Evolutionary conservation across 2,113 vertebrate genomes (phyloP).

Genomic region (Bungarus multicinctus): DNA sequence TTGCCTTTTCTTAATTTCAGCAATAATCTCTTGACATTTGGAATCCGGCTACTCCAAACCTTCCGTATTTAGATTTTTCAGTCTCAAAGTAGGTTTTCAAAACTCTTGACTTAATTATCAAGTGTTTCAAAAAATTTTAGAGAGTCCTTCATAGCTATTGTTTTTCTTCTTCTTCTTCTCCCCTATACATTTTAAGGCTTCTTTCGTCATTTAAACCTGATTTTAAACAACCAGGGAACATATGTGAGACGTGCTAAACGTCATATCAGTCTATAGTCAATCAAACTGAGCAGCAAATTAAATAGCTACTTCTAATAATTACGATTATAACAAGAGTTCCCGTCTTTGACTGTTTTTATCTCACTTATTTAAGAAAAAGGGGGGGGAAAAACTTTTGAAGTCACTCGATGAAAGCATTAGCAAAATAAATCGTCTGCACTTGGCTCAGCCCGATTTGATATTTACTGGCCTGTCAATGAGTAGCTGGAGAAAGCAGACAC

Average conservation of each 20-base stretch:
- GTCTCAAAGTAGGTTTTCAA: not conserved
- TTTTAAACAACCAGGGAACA: not conserved
- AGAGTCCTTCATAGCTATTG: not conserved
- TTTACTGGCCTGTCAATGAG: not conserved
- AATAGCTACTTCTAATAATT: not conserved
- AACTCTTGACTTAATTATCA: not conserved
- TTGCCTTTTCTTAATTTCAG: not conserved
- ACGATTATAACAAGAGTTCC: not conserved
- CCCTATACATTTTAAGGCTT: not conserved
- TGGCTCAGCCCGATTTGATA: not conserved
- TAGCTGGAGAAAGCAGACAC: not conserved
- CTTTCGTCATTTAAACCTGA: not conserved
- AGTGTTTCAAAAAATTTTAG: not conserved
- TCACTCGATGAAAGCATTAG: not conserved
- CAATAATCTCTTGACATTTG: not conserved
- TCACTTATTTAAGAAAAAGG: not conserved
- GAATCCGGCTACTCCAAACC: not conserved
- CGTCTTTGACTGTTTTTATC: not conserved
- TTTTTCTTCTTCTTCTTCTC: not conserved
- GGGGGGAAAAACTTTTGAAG: not conserved
- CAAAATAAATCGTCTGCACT: not conserved
- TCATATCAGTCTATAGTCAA: not conserved
- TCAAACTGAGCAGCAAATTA: too few species aligned
- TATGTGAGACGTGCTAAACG: not conserved
- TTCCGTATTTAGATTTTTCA: not conserved